phyloP scores from a whole-genome alignment of 2,888 invertebrate species.

The Drosophila monieri region DNA sequence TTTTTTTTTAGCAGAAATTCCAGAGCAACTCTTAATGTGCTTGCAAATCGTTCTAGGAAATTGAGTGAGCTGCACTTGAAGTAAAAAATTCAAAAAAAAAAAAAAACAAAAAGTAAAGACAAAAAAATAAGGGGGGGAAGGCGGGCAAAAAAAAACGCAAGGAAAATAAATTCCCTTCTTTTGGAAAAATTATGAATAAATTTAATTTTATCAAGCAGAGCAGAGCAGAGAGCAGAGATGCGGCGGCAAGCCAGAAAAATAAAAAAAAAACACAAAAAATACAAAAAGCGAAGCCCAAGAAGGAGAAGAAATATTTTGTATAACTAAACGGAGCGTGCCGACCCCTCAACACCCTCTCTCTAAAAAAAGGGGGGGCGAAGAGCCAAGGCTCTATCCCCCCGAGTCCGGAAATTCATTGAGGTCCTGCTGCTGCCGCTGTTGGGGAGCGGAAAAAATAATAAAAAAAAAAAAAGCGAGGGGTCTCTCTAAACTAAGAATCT shows the following conservation, averaged over 20 bases:
- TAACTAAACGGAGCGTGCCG: conserved; percentile 58
- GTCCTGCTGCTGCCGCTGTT: conserved; percentile 24
- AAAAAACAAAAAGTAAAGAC: neutral
- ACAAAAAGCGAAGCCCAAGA: neutral
- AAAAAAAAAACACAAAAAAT: conserved; percentile 9
- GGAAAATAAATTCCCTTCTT: conserved; percentile 35
- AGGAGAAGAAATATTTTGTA: conserved; percentile 25
- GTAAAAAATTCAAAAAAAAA: conserved; percentile 18
- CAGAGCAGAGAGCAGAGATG: neutral
- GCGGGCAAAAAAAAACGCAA: conserved; percentile 9
- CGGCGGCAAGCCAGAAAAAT: conserved; percentile 5
- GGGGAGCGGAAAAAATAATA: neutral
- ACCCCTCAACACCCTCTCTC: conserved; percentile 19
- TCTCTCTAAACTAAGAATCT: conserved; percentile 27
- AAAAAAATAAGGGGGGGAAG: neutral
- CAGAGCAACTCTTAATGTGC: conserved; percentile 44
- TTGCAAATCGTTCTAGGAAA: conserved; percentile 71
- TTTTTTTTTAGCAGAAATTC: neutral
- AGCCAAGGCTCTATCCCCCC: conserved; percentile 10
- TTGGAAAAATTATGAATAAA: conserved; percentile 66
- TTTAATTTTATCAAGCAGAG: conserved; percentile 51
- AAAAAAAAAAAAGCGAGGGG: neutral
- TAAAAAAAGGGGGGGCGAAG: conserved; percentile 17
- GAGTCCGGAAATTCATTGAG: conserved; percentile 51
- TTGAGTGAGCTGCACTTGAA: conserved; percentile 69